A percentile compares a stretch with the other conserved stretches of the same genome.
These are phyloP conservation scores for Atractosteus spatula DNA, from an alignment of 2,113 vertebrate genomes.

Conservation along the genomic window DNA sequence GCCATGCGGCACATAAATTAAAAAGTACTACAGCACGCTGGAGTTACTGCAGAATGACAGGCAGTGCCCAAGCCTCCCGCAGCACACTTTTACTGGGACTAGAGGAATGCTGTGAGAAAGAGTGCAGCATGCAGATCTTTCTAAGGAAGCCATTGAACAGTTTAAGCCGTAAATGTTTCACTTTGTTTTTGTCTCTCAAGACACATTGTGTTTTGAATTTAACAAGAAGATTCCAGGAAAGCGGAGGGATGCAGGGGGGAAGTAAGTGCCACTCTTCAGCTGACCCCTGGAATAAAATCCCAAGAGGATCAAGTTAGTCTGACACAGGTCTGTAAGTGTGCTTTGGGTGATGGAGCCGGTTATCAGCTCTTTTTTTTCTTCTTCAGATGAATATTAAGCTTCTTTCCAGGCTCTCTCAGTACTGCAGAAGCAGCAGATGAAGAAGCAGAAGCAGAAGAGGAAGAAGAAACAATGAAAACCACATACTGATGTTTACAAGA, in stretches of 20 bases:
- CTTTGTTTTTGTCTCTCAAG: not conserved
- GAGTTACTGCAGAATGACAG: conserved; percentile 23
- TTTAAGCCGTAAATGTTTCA: conserved; percentile 10
- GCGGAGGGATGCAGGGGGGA: conserved; percentile 1
- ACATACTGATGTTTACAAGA: no score
- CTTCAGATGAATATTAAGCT: no score
- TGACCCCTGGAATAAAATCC: not conserved
- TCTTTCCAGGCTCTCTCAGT: no score
- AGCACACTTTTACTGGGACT: not conserved
- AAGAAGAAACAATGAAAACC: no score
- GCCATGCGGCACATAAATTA: conserved; percentile 36
- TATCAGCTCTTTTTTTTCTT: not conserved
- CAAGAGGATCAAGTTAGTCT: conserved; percentile 32
- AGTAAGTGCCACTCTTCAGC: not conserved
- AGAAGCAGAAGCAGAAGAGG: no score
- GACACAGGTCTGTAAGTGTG: not conserved
- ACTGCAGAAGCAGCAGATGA: no score
- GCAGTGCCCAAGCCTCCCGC: not conserved
- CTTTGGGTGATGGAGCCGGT: not conserved
- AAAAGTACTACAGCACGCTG: conserved; percentile 30
- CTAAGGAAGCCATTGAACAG: conserved; percentile 16
- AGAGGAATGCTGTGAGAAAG: conserved; percentile 21
- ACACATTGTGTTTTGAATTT: not conserved
- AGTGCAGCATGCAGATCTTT: not conserved
- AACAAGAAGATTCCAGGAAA: not conserved